phyloP scores from a whole-genome alignment of 2,888 invertebrate species.

The Atethmia centrago region DNA sequence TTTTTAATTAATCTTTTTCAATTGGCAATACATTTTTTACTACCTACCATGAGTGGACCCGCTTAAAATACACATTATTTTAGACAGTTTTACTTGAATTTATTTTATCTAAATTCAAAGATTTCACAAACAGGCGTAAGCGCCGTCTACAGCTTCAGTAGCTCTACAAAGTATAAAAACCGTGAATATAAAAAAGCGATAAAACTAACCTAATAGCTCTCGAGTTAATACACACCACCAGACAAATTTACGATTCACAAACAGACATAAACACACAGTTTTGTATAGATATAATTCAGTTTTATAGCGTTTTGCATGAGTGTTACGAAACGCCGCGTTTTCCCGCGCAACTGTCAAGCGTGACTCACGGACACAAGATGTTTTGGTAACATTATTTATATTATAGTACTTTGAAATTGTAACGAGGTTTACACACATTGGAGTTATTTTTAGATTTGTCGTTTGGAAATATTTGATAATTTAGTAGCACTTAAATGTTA shows the following conservation, averaged over 20 bases:
- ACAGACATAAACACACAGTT: slow-evolving; percentile 66
- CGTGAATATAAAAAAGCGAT: slow-evolving; percentile 64
- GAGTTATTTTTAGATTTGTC: slow-evolving; percentile 29
- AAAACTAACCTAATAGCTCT: slow-evolving; percentile 66
- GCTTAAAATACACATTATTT: neutral
- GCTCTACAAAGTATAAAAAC: slow-evolving; percentile 61
- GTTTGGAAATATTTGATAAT: slow-evolving; percentile 4
- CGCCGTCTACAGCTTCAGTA: neutral
- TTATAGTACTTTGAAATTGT: slow-evolving; percentile 40
- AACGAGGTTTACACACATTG: slow-evolving; percentile 23
- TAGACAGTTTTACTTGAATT: neutral
- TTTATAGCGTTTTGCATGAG: slow-evolving; percentile 59
- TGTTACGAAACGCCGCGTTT: slow-evolving; percentile 56
- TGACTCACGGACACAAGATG: slow-evolving; percentile 53
- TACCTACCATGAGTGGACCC: too few species aligned
- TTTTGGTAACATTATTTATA: slow-evolving; percentile 49
- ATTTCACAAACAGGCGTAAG: slow-evolving; percentile 19
- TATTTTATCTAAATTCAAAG: neutral
- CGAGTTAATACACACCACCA: slow-evolving; percentile 61
- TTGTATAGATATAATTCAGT: slow-evolving; percentile 66
- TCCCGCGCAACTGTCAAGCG: slow-evolving; percentile 35
- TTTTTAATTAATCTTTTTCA: neutral
- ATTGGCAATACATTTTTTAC: neutral
- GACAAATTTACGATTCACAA: slow-evolving; percentile 68
- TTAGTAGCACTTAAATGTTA: neutral